A percentile compares a stretch with the other conserved stretches of the same genome.
phyloP scores from a whole-genome alignment of 2,113 vertebrate species.

The Mus pahari region DNA sequence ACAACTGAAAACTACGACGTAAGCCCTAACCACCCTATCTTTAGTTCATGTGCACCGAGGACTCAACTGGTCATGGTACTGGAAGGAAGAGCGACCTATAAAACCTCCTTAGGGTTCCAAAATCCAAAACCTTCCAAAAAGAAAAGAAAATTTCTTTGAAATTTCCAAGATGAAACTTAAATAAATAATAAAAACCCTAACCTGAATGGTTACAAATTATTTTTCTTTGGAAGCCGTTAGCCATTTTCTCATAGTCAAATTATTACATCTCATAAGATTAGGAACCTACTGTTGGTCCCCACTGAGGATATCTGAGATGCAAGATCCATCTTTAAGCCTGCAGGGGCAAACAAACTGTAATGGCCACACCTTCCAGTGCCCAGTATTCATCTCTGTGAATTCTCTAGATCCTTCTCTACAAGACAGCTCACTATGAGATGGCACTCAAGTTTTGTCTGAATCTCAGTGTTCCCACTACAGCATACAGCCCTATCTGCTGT shows the following conservation, averaged over 20 bases:
- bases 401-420: not conserved
- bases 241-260: not conserved
- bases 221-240: not conserved
- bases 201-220: not conserved
- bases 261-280: not conserved
- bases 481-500: not conserved
- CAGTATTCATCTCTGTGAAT: constrained; percentile 19
- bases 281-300: constrained; percentile 17
- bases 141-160: constrained; percentile 36
- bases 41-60: not conserved
- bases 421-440: constrained; percentile 59
- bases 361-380: constrained; percentile 14
- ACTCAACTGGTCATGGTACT: not conserved
- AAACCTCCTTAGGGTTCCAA: not conserved
- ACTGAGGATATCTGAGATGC: constrained; percentile 49
- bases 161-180: constrained; percentile 1
- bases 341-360: constrained; percentile 32
- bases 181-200: not conserved
- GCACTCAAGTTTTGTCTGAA: constrained; percentile 22
- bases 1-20: not conserved
- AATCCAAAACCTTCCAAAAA: constrained; percentile 10
- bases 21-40: not conserved
- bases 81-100: not conserved
- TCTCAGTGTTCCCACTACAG: not conserved
- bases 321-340: constrained; percentile 57